Evolutionary conservation across 2,888 invertebrate genomes (phyloP), one percentile per base, ranked within the genome.

Genomic region (Amphiduros pacificus): DNA sequence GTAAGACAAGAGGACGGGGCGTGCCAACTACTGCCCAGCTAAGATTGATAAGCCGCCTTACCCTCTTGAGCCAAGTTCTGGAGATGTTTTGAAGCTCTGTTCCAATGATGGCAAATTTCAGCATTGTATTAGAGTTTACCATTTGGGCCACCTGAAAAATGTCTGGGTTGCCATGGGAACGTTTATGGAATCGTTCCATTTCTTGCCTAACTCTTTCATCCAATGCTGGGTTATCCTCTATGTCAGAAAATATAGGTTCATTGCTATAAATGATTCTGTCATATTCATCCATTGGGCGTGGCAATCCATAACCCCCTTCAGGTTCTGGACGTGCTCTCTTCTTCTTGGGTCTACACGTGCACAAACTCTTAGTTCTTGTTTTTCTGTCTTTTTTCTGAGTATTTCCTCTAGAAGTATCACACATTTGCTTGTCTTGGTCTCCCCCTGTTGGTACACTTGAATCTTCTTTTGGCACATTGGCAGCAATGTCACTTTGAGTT

Each of bases 161-260:
- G n/a, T 50, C 57, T 20, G 97, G 90, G 71, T 90, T 91, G 85
- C 97, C 97, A 86, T 97, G 95, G 78, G 94, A 94, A 87, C 93
- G 93, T 86, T 98, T 98, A 81, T 98, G 91, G 81, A 98, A 97
- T 84, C 97, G 96, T 85, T 99, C 98, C 85, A 97, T 93, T 83
- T 94, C 68, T 26, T 40, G 41, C 22, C 52, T 50, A 27, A 68
- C 54, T 58, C 71, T 63, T 14, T 53, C 64, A 31, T 71, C 68
- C 5, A 63, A 27, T n/a, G 66, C 67, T 24, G 66, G 69, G 49
- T 74, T 74, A 20, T 71, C 65, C 44, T 74, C 75, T 31, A 74
- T 22, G 60, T 79, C 79, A 20, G 78, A 77, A 65, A 80, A 80
- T 53, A 79, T 62, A 5, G 75, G 76, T 5, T 77, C 76, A 50